phyloP scores from a whole-genome alignment of 2,888 invertebrate species.

The Luperina nickerlii region DNA sequence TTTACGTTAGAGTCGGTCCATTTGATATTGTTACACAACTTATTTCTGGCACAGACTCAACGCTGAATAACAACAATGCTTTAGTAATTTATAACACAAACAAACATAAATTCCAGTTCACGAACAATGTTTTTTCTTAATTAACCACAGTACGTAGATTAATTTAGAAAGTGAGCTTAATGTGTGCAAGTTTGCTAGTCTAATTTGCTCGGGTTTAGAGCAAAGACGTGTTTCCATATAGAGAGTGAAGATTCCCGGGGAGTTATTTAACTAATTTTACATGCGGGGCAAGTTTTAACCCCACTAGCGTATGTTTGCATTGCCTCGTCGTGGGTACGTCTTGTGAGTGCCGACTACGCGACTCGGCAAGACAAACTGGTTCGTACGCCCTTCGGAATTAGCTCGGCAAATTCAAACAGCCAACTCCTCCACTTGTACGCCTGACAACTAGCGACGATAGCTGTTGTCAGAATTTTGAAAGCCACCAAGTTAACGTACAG shows the following conservation, averaged over 20 bases:
- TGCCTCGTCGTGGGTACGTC: conserved; percentile 74
- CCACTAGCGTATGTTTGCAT: conserved; percentile 82
- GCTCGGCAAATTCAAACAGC: conserved; percentile 80
- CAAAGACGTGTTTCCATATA: conserved; percentile 87
- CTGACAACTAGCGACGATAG: conserved; percentile 65
- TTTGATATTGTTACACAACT: conserved; percentile 33
- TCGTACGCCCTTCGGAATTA: conserved; percentile 77
- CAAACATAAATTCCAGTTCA: conserved; percentile 72
- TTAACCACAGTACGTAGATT: conserved; percentile 82
- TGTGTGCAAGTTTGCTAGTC: conserved; percentile 79
- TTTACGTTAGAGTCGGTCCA: conserved; percentile 9
- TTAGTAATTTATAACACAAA: conserved; percentile 62
- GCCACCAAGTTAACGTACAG: conserved; percentile 59
- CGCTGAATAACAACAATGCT: conserved; percentile 60
- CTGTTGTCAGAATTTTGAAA: conserved; percentile 66
- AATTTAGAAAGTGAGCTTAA: conserved; percentile 83
- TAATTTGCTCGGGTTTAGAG: conserved; percentile 86
- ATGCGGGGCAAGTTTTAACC: conserved; percentile 86
- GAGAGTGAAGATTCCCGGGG: conserved; percentile 80
- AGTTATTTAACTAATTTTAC: conserved; percentile 88
- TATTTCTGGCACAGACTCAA: conserved; percentile 52
- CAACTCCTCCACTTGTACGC: conserved; percentile 67
- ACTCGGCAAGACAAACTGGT: conserved; percentile 67
- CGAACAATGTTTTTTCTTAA: conserved; percentile 81
- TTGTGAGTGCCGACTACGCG: conserved; percentile 69